phyloP scores from a whole-genome alignment of 2,797 vertebrate species.

The Lindbergichthys nudifrons region DNA sequence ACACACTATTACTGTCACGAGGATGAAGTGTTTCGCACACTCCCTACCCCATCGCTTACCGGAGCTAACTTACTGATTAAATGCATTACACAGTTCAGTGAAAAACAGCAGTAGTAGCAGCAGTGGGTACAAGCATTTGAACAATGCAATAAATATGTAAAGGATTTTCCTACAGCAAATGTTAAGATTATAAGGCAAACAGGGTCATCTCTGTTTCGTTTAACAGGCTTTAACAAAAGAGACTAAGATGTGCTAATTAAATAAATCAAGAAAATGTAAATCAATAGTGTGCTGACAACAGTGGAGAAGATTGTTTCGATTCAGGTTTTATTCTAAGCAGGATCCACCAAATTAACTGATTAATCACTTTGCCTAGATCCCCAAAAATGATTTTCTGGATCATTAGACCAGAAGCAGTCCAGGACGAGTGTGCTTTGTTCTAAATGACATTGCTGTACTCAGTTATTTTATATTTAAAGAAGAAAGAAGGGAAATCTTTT shows the following conservation, averaged over 20 bases:
- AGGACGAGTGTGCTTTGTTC: conserved; percentile 23
- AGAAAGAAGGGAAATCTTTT: background rate
- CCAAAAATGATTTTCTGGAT: conserved; percentile 51
- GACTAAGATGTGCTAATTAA: conserved; percentile 13
- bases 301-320: background rate
- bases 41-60: background rate
- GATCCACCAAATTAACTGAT: conserved; percentile 32
- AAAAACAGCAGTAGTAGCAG: conserved; percentile 12
- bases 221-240: conserved; percentile 14
- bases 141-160: background rate
- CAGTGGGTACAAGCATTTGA: background rate
- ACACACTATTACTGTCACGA: conserved; percentile 19
- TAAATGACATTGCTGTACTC: conserved; percentile 13
- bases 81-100: conserved; percentile 2
- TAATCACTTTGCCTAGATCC: conserved; percentile 38
- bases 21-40: background rate
- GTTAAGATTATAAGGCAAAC: background rate
- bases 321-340: conserved; percentile 4
- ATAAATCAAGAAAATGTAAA: conserved; percentile 29
- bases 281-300: conserved; percentile 20
- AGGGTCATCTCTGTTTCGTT: conserved; percentile 1
- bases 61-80: conserved; percentile 12
- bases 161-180: background rate
- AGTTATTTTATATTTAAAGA: background rate
- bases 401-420: conserved; percentile 43